Percentiles rank a stretch among this genome's conserved stretches.
Conservation (phyloP, 1,140 invertebrate genomes). For the Agraylea sexmaculata region DNA sequence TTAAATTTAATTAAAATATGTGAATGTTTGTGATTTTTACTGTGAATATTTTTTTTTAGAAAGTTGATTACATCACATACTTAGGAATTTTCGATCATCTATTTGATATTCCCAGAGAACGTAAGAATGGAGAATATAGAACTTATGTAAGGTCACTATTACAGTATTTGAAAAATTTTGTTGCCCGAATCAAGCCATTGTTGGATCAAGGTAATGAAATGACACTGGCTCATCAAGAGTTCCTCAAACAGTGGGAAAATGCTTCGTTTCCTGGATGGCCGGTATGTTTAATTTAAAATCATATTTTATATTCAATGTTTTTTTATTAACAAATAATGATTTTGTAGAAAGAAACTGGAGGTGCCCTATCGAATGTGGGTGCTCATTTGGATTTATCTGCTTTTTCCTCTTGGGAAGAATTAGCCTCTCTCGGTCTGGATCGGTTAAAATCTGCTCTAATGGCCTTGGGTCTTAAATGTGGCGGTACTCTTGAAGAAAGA, state of each 20-base stretch:
- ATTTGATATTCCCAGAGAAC: constrained; percentile 90
- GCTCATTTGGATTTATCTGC: constrained; percentile 94
- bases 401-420: constrained; percentile 95
- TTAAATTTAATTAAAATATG: constrained; percentile 28
- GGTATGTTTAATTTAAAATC: constrained; percentile 38
- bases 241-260: constrained; percentile 77
- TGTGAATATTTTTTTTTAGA: constrained; percentile 44
- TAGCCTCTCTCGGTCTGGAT: constrained; percentile 92
- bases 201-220: constrained; percentile 73
- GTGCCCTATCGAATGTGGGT: constrained; percentile 82
- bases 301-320: neutral
- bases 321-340: constrained; percentile 3
- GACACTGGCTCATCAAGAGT: constrained; percentile 67
- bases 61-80: constrained; percentile 94
- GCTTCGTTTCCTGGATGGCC: constrained; percentile 92
- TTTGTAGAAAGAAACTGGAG: constrained; percentile 82
- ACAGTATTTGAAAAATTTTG: constrained; percentile 81
- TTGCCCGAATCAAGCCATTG: constrained; percentile 81
- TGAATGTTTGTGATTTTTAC: constrained; percentile 8
- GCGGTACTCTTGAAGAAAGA: constrained; percentile 93
- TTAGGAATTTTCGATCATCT: constrained; percentile 90
- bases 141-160: constrained; percentile 77
- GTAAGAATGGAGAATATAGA: constrained; percentile 87
- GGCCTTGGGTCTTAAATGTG: constrained; percentile 96
- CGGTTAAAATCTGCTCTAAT: constrained; percentile 94